Conservation (phyloP, 2,113 vertebrate genomes). For the Nasalis larvatus region DNA sequence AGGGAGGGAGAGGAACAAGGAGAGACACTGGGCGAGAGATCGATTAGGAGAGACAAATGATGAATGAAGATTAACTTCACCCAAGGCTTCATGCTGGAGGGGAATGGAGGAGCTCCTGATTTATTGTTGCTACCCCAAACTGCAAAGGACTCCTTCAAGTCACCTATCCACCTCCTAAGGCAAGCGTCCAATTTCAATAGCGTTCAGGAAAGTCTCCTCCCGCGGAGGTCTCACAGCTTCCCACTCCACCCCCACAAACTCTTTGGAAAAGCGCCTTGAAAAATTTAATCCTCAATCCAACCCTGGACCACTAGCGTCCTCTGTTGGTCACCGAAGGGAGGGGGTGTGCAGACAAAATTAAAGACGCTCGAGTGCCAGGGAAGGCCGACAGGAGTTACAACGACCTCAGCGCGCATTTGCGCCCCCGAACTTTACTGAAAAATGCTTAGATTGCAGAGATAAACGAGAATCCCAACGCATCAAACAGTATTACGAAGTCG, state of each 20-base stretch:
- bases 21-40: background rate
- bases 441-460: rapidly evolving
- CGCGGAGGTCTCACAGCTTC: background rate
- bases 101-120: background rate
- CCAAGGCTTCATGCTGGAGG: rapidly evolving
- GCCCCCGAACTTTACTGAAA: rapidly evolving
- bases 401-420: background rate
- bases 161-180: background rate
- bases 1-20: background rate
- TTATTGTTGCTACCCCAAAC: background rate
- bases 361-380: rapidly evolving
- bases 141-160: background rate
- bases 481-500: background rate
- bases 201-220: background rate
- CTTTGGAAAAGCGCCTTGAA: background rate
- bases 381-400: rapidly evolving
- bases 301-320: slow-evolving; percentile 81
- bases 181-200: background rate
- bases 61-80: background rate
- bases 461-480: background rate
- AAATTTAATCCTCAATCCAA: background rate
- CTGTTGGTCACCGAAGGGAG: slow-evolving; percentile 78
- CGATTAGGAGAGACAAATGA: background rate
- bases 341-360: background rate
- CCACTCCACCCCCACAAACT: background rate